These are phyloP conservation scores for Chauna torquata DNA, from an alignment of 2,113 vertebrate species.

Conservation along the genomic window DNA sequence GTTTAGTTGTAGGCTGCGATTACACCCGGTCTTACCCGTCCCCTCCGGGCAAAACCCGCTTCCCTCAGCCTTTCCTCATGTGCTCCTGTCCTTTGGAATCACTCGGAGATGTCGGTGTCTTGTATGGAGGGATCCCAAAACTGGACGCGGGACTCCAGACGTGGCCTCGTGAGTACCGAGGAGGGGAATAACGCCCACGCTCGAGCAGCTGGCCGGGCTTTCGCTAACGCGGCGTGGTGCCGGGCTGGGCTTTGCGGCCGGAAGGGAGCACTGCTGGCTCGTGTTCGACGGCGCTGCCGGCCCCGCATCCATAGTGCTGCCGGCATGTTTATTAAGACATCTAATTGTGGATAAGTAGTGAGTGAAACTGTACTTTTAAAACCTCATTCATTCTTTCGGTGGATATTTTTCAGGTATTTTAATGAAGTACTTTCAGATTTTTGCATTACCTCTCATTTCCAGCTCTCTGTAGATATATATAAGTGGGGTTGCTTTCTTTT, in stretches of 20 bases:
- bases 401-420: not conserved
- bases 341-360: not conserved
- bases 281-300: rapidly evolving
- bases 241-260: rapidly evolving
- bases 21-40: not conserved
- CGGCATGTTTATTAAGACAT: rapidly evolving
- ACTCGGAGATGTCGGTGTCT: rapidly evolving
- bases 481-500: not conserved
- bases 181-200: not conserved
- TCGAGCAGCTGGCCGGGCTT: not conserved
- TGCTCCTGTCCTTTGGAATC: not conserved
- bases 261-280: conserved; percentile 9
- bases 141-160: rapidly evolving
- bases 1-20: not conserved
- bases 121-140: not conserved
- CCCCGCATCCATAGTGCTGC: rapidly evolving
- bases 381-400: not conserved
- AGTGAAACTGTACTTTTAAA: not conserved
- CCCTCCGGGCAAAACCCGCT: not conserved
- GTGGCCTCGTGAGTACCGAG: rapidly evolving
- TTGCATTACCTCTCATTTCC: not conserved
- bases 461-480: not conserved
- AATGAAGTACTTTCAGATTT: not conserved
- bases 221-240: not conserved
- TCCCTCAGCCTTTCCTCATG: not conserved